These are phyloP conservation scores for Dasypogon diadema DNA, from an alignment of 2,888 invertebrate genomes.

Conservation along the genomic window DNA sequence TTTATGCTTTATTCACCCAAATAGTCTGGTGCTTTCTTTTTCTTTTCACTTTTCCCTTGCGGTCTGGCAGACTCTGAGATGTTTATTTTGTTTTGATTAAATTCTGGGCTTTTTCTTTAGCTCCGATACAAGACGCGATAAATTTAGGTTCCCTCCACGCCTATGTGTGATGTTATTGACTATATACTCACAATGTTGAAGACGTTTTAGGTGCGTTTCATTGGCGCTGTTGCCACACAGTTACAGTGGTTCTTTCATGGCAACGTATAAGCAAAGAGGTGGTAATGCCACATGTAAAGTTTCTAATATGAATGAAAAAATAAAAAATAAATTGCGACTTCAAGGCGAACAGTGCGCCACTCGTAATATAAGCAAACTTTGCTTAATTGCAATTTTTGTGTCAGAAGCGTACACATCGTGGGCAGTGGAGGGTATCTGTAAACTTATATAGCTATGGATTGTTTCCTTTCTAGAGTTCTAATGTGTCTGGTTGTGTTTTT, in stretches of 20 bases:
- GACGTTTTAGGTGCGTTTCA: too few species aligned
- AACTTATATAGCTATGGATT: too few species aligned
- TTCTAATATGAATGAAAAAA: slow-evolving; percentile 18
- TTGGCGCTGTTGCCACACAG: too few species aligned
- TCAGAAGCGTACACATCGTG: too few species aligned
- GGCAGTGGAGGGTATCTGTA: too few species aligned
- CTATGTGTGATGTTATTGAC: slow-evolving; percentile 28
- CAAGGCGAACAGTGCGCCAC: slow-evolving; percentile 15
- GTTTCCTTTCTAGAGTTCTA: too few species aligned
- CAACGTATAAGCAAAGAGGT: neutral
- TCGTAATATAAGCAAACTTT: slow-evolving; percentile 27
- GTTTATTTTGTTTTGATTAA: slow-evolving; percentile 47
- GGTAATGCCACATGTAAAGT: slow-evolving; percentile 15
- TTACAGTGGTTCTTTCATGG: slow-evolving; percentile 10
- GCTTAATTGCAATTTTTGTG: neutral
- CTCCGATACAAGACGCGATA: slow-evolving; percentile 37
- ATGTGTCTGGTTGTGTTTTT: too few species aligned
- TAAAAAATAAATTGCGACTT: slow-evolving; percentile 1
- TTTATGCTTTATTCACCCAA: neutral
- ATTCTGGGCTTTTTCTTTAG: slow-evolving; percentile 45
- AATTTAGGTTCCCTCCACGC: slow-evolving; percentile 29
- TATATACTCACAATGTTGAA: neutral
- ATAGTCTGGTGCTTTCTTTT: slow-evolving; percentile 11
- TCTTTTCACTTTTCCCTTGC: slow-evolving; percentile 25
- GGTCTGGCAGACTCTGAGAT: slow-evolving; percentile 17